Percentiles rank a stretch among this genome's conserved stretches.
Conservation (phyloP, 2,888 invertebrate species). For the Tetrapedia diversipes region DNA sequence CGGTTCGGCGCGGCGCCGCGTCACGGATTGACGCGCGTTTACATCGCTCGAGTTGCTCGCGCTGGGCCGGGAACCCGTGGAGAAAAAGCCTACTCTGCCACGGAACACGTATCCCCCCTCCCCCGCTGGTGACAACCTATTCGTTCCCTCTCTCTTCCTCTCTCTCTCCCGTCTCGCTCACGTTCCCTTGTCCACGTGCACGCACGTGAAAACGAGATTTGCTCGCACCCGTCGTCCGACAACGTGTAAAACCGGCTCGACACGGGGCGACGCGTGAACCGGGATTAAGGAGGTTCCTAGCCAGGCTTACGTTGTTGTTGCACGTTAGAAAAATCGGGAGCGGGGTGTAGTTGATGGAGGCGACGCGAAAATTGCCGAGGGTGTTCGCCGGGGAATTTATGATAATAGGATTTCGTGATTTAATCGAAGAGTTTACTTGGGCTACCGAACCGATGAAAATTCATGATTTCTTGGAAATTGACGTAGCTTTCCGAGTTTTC, state of each 20-base stretch:
- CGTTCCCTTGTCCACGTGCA: conserved; percentile 33
- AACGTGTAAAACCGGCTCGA: conserved; percentile 40
- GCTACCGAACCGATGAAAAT: too few species aligned
- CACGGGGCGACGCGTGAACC: conserved; percentile 37
- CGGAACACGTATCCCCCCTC: neutral
- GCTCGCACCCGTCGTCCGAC: conserved; percentile 32
- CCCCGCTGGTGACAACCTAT: too few species aligned
- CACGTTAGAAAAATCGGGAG: conserved; percentile 19
- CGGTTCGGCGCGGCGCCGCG: conserved; percentile 27
- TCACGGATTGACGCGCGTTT: conserved; percentile 66
- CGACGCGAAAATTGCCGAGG: neutral
- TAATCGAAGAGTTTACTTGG: neutral
- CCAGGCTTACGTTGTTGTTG: conserved; percentile 50
- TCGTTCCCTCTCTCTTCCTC: too few species aligned
- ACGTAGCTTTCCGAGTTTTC: too few species aligned
- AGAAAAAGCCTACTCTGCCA: conserved; percentile 17
- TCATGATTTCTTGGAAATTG: too few species aligned
- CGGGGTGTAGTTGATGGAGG: neutral
- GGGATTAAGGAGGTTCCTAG: conserved; percentile 53
- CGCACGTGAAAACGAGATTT: conserved; percentile 52
- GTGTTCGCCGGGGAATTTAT: neutral
- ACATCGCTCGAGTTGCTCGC: conserved; percentile 50
- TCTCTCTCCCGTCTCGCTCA: neutral
- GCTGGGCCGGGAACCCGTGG: neutral
- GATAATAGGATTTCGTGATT: neutral